Percentiles rank a stretch among this genome's conserved stretches.
These are phyloP conservation scores for Gopherus evgoodei DNA, from an alignment of 2,113 vertebrate species.

Conservation along the genomic window DNA sequence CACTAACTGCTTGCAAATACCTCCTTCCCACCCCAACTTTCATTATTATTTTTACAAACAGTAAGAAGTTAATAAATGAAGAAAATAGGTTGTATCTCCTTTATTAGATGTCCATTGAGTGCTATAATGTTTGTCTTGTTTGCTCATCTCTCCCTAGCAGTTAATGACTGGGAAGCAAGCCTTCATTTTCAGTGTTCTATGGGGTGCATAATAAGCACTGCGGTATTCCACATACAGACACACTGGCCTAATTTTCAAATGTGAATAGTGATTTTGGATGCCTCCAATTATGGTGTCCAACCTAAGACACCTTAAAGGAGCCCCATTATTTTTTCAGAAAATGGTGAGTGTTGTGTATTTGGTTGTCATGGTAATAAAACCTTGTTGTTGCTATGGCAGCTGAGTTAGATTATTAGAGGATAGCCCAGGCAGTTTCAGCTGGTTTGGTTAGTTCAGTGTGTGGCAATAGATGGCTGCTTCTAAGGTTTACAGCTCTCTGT, in stretches of 20 bases:
- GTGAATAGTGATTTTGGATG: not conserved
- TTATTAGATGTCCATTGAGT: constrained; percentile 4
- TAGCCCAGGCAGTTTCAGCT: too few species aligned
- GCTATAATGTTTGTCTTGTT: not conserved
- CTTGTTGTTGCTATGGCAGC: too few species aligned
- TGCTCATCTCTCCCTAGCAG: not conserved
- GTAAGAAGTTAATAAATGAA: not conserved
- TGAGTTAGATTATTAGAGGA: too few species aligned
- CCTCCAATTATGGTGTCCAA: not conserved
- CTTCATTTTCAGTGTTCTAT: not conserved
- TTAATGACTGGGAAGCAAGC: not conserved
- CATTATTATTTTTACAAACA: not conserved
- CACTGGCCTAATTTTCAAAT: not conserved
- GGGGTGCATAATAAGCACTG: not conserved
- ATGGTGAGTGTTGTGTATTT: too few species aligned
- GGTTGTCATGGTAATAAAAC: too few species aligned
- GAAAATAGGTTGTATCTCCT: not conserved
- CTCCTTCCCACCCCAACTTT: too few species aligned
- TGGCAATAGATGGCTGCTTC: too few species aligned
- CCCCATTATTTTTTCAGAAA: too few species aligned
- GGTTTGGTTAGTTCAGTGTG: too few species aligned
- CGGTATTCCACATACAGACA: not conserved
- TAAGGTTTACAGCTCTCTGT: too few species aligned
- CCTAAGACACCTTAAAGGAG: not conserved
- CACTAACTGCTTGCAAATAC: not conserved